A percentile compares a stretch with the other conserved stretches of the same genome.
phyloP scores from a whole-genome alignment of 2,797 vertebrate species.

The Ptychadena robeensis region DNA sequence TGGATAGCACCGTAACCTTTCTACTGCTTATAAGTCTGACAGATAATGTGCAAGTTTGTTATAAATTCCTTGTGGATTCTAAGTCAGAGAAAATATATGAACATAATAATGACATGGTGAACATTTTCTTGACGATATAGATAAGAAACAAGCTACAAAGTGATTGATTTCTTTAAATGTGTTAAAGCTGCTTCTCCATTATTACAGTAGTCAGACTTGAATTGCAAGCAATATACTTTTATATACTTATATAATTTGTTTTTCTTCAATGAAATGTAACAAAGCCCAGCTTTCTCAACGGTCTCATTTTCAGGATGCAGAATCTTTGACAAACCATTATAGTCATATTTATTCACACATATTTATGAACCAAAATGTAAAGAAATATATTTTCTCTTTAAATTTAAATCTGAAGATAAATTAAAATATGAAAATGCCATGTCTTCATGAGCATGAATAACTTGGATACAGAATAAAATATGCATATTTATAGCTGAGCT shows the following conservation, averaged over 20 bases:
- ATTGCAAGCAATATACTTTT: neutral
- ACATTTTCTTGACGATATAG: no score
- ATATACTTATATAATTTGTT: neutral
- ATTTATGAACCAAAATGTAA: neutral
- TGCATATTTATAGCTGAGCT: neutral
- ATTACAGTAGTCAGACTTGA: neutral
- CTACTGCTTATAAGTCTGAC: neutral
- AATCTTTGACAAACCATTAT: no score
- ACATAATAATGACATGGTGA: neutral
- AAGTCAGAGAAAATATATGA: neutral
- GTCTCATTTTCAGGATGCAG: no score
- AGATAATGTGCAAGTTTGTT: neutral
- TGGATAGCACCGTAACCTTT: neutral
- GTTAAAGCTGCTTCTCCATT: neutral
- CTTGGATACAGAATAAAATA: neutral
- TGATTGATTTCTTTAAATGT: neutral
- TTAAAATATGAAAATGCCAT: neutral
- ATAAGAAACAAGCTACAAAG: neutral
- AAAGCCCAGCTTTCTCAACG: neutral
- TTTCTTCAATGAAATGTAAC: neutral
- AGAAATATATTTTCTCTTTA: neutral
- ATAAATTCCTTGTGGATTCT: neutral
- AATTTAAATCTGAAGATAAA: neutral
- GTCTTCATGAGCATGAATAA: neutral
- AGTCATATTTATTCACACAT: neutral